These are phyloP conservation scores for Pristis pectinata DNA, from an alignment of 2,797 vertebrate genomes.

Conservation along the genomic window DNA sequence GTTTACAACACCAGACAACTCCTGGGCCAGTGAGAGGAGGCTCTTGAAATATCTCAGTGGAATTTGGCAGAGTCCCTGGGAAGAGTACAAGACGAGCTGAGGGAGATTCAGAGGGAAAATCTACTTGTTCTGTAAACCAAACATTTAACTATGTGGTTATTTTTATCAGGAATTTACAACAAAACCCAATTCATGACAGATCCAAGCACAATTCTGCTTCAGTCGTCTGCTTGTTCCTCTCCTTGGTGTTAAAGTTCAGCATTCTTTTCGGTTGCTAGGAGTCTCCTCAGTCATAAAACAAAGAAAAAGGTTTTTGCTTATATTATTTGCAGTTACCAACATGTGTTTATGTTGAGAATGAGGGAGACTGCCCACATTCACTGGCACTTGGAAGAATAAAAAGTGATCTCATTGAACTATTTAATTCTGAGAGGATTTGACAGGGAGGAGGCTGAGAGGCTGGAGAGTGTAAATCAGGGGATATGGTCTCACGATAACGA, in stretches of 20 bases:
- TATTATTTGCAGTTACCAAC: neutral
- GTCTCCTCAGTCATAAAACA: neutral
- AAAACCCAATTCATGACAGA: neutral
- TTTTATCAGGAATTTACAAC: neutral
- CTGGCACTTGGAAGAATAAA: too few relatives aligned
- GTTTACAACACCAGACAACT: too few relatives aligned
- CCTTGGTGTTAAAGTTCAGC: neutral
- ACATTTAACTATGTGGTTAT: neutral
- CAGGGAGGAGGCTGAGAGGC: too few relatives aligned
- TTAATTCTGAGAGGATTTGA: too few relatives aligned
- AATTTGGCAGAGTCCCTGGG: neutral
- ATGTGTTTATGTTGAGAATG: neutral
- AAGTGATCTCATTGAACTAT: too few relatives aligned
- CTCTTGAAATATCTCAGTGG: neutral
- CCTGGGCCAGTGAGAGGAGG: too few relatives aligned
- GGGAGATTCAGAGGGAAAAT: neutral
- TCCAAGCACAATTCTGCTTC: neutral
- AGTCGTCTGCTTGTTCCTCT: neutral
- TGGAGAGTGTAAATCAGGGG: too few relatives aligned
- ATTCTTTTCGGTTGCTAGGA: neutral
- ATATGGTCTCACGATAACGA: too few relatives aligned
- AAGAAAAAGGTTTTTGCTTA: neutral
- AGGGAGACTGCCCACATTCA: too few relatives aligned
- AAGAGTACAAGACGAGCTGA: neutral
- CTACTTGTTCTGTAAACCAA: neutral